Conservation (phyloP, 2,797 vertebrate genomes). For the Karalla daura region DNA sequence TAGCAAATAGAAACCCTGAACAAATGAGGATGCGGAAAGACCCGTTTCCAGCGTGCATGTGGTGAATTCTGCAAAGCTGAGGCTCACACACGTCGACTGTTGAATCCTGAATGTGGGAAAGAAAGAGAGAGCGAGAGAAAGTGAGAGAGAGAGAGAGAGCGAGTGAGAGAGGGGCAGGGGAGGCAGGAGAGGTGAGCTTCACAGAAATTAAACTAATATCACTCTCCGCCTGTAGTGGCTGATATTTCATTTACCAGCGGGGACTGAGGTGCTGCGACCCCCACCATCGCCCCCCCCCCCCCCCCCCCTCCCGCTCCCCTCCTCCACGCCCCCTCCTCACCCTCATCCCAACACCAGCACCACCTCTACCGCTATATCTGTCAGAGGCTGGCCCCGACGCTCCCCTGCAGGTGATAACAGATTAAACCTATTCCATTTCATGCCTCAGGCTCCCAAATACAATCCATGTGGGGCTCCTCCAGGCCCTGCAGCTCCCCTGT, state of each 20-base stretch:
- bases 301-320: conserved; percentile 30
- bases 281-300: conserved; percentile 6
- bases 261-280: conserved; percentile 54
- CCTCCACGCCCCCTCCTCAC: conserved; percentile 42
- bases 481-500: conserved; percentile 64
- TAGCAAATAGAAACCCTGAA: not conserved
- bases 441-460: conserved; percentile 83
- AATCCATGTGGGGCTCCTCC: conserved; percentile 80
- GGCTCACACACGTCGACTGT: conserved; percentile 15
- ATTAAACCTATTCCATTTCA: conserved; percentile 88
- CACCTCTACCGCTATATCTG: conserved; percentile 65
- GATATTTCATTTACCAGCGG: conserved; percentile 81
- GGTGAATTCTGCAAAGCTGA: conserved; percentile 23
- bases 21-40: conserved; percentile 7
- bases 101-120: conserved; percentile 23
- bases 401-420: conserved; percentile 85
- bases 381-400: conserved; percentile 69
- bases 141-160: not conserved
- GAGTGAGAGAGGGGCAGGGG: conserved; percentile 14
- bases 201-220: conserved; percentile 78
- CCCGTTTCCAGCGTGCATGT: conserved; percentile 8
- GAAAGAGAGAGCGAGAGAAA: conserved; percentile 11
- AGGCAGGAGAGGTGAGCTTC: conserved; percentile 55
- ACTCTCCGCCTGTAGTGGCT: conserved; percentile 66
- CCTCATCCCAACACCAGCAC: conserved; percentile 28